Conservation (phyloP, 2,797 vertebrate genomes). For the Aulostomus chinensis region DNA sequence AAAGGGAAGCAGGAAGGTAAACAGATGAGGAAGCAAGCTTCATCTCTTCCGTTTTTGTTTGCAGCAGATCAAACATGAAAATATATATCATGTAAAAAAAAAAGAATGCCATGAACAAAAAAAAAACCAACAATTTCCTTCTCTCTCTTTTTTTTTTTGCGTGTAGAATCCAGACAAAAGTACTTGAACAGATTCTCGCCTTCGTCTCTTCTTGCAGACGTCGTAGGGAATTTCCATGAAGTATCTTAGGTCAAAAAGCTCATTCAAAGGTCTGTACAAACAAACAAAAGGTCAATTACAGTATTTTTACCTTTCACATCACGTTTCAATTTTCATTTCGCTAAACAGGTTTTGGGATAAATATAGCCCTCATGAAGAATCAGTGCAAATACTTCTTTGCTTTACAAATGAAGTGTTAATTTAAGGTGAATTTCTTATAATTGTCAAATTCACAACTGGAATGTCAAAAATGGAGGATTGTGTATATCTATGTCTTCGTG, state of each 20-base stretch:
- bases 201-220: conserved; percentile 88
- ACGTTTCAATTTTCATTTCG: no score
- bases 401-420: no score
- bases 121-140: background rate
- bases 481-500: no score
- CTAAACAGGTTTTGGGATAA: no score
- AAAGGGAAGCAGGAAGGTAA: conserved; percentile 8
- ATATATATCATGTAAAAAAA: background rate
- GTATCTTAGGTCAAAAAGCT: conserved; percentile 87
- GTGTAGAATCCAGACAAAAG: conserved; percentile 2
- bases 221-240: conserved; percentile 92
- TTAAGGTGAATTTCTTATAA: no score
- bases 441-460: no score
- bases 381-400: no score
- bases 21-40: background rate
- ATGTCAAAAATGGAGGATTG: no score
- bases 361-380: no score
- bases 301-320: background rate
- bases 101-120: background rate
- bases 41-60: background rate
- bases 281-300: background rate
- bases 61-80: background rate
- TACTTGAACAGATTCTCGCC: conserved; percentile 64
- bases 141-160: no score
- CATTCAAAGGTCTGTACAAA: conserved; percentile 83